Evolutionary conservation across 2,797 vertebrate genomes (phyloP).

Genomic region (Hemitrygon akajei): DNA sequence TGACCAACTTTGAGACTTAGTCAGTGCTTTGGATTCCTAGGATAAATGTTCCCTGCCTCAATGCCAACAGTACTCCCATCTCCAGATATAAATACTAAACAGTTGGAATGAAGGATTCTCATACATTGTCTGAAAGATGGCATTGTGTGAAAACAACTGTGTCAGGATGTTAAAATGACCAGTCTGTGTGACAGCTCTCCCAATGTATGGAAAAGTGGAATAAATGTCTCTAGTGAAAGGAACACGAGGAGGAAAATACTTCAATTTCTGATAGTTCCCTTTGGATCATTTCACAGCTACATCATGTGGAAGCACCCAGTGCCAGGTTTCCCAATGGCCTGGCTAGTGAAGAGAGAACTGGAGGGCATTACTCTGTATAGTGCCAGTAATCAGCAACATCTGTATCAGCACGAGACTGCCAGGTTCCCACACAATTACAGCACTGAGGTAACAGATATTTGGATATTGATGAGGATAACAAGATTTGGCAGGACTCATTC

Average conservation of each 20-base stretch:
- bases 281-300: background rate
- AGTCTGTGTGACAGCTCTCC: too few relatives aligned
- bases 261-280: background rate
- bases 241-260: background rate
- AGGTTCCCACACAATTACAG: background rate
- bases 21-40: too few relatives aligned
- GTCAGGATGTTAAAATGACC: too few relatives aligned
- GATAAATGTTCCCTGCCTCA: too few relatives aligned
- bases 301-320: too few relatives aligned
- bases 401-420: background rate
- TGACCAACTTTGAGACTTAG: too few relatives aligned
- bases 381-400: background rate
- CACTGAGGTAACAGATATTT: background rate
- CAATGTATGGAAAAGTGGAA: too few relatives aligned
- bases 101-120: too few relatives aligned
- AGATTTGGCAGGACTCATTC: background rate
- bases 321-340: background rate
- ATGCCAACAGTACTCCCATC: too few relatives aligned
- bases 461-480: background rate
- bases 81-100: too few relatives aligned
- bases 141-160: too few relatives aligned
- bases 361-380: background rate
- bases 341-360: background rate
- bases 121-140: too few relatives aligned
- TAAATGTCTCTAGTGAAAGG: background rate